A percentile compares a stretch with the other conserved stretches of the same genome.
Conservation (phyloP, 2,797 vertebrate species). For the Cossypha dichroa region DNA sequence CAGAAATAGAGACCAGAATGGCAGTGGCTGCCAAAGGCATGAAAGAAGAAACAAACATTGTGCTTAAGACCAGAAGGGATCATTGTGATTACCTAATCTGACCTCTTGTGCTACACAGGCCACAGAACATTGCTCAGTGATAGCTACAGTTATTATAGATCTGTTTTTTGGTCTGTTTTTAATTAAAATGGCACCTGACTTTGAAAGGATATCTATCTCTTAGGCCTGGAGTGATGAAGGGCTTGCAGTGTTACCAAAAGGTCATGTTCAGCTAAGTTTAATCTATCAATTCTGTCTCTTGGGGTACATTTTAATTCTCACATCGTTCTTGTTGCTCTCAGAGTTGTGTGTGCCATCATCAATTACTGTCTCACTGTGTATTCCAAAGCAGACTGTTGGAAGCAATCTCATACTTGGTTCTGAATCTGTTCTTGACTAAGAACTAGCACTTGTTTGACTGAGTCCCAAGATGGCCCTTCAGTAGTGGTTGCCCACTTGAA, state of each 20-base stretch:
- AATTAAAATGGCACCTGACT: neutral
- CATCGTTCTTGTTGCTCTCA: neutral
- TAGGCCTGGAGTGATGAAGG: neutral
- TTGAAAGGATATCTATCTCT: neutral
- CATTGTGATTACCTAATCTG: neutral
- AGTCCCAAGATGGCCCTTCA: neutral
- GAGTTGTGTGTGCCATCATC: neutral
- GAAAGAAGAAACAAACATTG: neutral
- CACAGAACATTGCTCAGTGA: neutral
- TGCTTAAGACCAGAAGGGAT: slow-evolving; percentile 45
- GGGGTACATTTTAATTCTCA: neutral
- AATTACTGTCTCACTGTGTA: neutral
- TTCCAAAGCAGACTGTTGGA: neutral
- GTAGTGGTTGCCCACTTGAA: neutral
- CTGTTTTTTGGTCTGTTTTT: neutral
- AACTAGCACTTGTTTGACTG: neutral
- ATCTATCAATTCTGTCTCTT: neutral
- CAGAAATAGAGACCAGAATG: neutral
- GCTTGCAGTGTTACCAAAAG: neutral
- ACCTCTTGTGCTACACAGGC: neutral
- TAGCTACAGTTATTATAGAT: neutral
- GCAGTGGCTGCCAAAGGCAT: neutral
- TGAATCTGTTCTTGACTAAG: neutral
- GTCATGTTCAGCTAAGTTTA: neutral
- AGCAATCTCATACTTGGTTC: neutral